Evolutionary conservation across 2,113 vertebrate species (phyloP), one percentile per base, ranked within the genome.

Genomic region (Rynchops niger): DNA sequence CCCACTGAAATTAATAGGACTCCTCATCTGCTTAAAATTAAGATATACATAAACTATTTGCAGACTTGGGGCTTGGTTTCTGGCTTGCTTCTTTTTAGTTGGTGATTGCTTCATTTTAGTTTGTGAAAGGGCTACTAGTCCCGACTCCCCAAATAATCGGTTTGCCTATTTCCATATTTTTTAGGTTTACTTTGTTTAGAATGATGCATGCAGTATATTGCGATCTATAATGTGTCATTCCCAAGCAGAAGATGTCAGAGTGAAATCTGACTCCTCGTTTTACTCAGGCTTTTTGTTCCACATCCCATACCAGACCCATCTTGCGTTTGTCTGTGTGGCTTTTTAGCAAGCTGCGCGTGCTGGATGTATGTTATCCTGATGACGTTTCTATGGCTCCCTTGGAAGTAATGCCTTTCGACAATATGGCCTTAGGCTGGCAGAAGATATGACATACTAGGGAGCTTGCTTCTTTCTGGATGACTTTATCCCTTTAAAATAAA

Each of bases 401-500:
- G 66, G 70, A 76, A 80, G 27, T 88, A 32, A 93, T 66, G 45
- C 38, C 70, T 94, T 87, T 76, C 0, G 29, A 96, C 90, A 91
- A 4, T 1, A 2, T 29, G 66, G 61, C 93, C 8, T 5, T 52
- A 29, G 70, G 91, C 70, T 79, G 74, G 27, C 19, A 5, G 62
- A 50, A 82, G 69, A 30, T 20, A 19, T 38, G 61, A 67, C n/a
- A 12, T 15, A 1, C 3, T 2, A 7, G 61, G 55, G 63, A 94
- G 42, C 72, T 90, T 55, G 4, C 38, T 86, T 63, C 92, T 86
- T 90, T 90, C 69, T 81, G 86, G 20, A 10, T 59, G 72, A 52
- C 40, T 88, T 88, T 96, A 59, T 84, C 56, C 50, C 72, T 78
- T 88, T 76, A 59, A 88, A 94, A 84, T 49, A 82, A 93, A 86